Evolutionary conservation across 1,140 invertebrate species (phyloP).

Genomic region (Hestina assimilis): DNA sequence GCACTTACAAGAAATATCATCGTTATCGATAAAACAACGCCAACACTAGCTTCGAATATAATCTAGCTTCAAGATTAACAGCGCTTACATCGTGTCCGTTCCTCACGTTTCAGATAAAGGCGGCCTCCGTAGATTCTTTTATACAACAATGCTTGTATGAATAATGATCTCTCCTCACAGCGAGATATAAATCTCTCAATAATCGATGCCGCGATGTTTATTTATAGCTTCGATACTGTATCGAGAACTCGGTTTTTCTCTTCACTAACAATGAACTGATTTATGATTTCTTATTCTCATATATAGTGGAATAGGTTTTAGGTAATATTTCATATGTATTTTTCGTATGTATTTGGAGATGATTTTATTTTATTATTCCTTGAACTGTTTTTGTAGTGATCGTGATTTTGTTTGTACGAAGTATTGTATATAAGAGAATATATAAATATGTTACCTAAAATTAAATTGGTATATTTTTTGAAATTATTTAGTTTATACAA

Average conservation of each 20-base stretch:
- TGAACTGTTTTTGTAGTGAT: neutral
- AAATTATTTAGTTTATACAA: no score
- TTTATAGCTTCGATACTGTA: constrained; percentile 61
- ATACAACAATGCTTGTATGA: constrained; percentile 58
- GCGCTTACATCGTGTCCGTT: constrained; percentile 8
- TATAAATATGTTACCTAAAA: no score
- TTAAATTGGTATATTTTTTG: no score
- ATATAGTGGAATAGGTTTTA: constrained; percentile 13
- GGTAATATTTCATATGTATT: constrained; percentile 1
- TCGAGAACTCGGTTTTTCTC: constrained; percentile 55
- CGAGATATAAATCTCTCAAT: constrained; percentile 69
- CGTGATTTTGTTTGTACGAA: no score
- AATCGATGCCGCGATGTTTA: constrained; percentile 71
- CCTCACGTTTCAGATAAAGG: constrained; percentile 2
- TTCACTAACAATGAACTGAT: constrained; percentile 61
- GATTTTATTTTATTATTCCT: neutral
- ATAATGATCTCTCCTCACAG: constrained; percentile 57
- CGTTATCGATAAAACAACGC: neutral
- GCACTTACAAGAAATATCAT: no score
- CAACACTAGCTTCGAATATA: neutral
- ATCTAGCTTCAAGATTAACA: constrained; percentile 16
- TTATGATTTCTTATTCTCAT: constrained; percentile 39
- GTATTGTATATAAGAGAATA: no score
- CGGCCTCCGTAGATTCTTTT: constrained; percentile 14
- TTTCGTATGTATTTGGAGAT: neutral